These are phyloP conservation scores for Drymonia ruficornis DNA, from an alignment of 2,888 invertebrate genomes.

Conservation along the genomic window DNA sequence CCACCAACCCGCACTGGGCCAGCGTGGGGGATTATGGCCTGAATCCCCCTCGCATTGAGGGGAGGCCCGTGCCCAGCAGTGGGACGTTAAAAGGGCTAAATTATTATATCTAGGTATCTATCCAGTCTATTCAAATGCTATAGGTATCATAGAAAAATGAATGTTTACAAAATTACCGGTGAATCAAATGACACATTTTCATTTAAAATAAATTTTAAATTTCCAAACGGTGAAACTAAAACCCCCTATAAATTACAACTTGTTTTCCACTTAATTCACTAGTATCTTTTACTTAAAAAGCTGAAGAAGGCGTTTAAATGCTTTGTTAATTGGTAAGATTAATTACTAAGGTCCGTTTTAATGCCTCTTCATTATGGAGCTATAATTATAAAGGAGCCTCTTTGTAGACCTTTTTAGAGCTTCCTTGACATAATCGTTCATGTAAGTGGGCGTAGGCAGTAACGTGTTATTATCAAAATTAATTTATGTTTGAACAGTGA, in stretches of 20 bases:
- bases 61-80: no score
- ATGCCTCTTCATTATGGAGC: not conserved
- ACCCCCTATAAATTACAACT: slow-evolving; percentile 16
- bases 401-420: not conserved
- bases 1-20: no score
- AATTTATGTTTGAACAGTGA: not conserved
- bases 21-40: no score
- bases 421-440: not conserved
- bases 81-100: no score
- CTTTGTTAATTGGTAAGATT: slow-evolving; percentile 3
- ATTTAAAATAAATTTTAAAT: slow-evolving; percentile 40
- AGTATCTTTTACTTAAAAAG: slow-evolving; percentile 3
- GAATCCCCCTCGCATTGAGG: no score
- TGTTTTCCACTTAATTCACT: slow-evolving; percentile 12
- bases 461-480: slow-evolving; percentile 1
- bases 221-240: slow-evolving; percentile 35
- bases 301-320: not conserved
- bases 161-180: no score
- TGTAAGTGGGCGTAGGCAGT: not conserved
- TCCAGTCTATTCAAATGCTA: no score
- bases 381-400: not conserved
- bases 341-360: not conserved
- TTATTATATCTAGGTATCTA: no score
- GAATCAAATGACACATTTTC: no score
- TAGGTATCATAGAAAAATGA: no score